These are phyloP conservation scores for Oreochromis grahami DNA, from an alignment of 2,797 vertebrate species.

Conservation along the genomic window DNA sequence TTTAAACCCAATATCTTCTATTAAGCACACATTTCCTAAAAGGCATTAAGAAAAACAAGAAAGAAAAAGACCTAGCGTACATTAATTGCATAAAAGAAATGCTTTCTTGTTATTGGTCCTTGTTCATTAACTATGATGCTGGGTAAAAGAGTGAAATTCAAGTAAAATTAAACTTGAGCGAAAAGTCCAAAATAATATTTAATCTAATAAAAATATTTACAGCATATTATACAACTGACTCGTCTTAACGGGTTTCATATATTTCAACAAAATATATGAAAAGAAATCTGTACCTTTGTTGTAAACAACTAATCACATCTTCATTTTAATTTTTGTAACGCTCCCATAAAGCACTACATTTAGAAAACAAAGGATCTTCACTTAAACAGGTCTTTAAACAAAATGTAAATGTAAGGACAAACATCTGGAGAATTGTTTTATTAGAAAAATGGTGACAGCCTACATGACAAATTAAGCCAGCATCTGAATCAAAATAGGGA, in stretches of 20 bases:
- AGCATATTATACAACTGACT: not conserved
- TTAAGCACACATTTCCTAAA: not conserved
- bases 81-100: not conserved
- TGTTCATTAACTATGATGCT: not conserved
- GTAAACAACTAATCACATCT: not conserved
- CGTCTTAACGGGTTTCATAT: not conserved
- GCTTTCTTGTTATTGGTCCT: not conserved
- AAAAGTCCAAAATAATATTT: not conserved
- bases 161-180: not conserved
- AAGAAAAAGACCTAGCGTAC: rapidly evolving
- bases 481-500: slow-evolving; percentile 39
- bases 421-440: slow-evolving; percentile 56
- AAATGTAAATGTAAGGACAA: not conserved
- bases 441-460: slow-evolving; percentile 70
- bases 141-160: not conserved
- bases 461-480: slow-evolving; percentile 58
- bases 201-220: not conserved
- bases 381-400: not conserved
- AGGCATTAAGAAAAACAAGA: not conserved
- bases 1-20: not conserved
- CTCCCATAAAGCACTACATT: not conserved
- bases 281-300: not conserved
- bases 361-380: not conserved
- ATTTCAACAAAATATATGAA: not conserved
- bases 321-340: not conserved